Evolutionary conservation across 2,797 vertebrate genomes (phyloP).

Genomic region (Lates japonicus): DNA sequence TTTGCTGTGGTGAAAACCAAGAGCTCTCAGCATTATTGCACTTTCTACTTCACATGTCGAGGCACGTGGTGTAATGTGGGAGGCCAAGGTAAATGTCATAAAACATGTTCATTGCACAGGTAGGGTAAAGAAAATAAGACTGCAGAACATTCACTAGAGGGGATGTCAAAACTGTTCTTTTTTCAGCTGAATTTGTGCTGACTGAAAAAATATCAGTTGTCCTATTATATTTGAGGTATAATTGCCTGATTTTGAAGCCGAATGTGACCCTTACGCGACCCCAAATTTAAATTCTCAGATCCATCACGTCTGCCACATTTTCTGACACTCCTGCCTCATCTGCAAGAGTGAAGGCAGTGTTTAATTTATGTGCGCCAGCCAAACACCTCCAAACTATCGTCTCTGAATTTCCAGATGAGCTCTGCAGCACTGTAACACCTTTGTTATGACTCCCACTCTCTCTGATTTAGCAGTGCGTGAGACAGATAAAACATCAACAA

Average conservation of each 20-base stretch:
- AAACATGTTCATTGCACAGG: conserved; percentile 39
- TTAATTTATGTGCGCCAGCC: conserved; percentile 20
- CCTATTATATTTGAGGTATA: conserved; percentile 15
- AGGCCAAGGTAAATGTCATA: conserved; percentile 54
- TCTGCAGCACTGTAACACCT: conserved; percentile 23
- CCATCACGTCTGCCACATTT: conserved; percentile 14
- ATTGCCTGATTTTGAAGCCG: conserved; percentile 5
- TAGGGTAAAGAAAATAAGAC: conserved; percentile 1
- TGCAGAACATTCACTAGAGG: background rate
- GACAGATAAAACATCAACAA: conserved; percentile 32
- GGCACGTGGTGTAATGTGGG: conserved; percentile 28
- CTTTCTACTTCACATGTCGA: background rate
- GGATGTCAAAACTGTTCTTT: background rate
- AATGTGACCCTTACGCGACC: conserved; percentile 30
- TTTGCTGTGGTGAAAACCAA: conserved; percentile 8
- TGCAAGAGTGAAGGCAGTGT: background rate
- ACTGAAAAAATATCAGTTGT: conserved; percentile 32
- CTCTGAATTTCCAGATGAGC: conserved; percentile 38
- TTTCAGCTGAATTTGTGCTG: conserved; percentile 1
- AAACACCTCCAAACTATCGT: background rate
- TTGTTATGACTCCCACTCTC: background rate
- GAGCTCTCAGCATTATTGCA: conserved; percentile 11
- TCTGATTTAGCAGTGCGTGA: conserved; percentile 18
- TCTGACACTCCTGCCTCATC: conserved; percentile 3
- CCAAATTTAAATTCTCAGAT: conserved; percentile 20